Conservation (phyloP, 2,888 invertebrate genomes). For the Crematogaster levior region DNA sequence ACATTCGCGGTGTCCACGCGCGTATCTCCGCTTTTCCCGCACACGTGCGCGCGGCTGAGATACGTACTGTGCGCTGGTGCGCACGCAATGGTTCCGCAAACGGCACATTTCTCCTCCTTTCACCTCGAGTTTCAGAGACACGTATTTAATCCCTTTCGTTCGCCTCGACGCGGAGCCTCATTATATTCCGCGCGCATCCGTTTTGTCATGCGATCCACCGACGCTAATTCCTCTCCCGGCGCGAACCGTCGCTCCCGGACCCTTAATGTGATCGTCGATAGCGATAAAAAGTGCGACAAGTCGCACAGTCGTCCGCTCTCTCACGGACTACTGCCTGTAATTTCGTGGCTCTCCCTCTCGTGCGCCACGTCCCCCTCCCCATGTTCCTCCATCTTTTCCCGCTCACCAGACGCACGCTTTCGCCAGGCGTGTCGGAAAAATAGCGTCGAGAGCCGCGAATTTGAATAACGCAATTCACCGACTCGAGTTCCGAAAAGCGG, state of each 20-base stretch:
- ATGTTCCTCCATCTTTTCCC: conserved; percentile 3
- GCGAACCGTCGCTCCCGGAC: conserved; percentile 10
- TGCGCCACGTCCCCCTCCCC: not conserved
- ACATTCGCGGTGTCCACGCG: conserved; percentile 76
- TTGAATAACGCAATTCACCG: conserved; percentile 81
- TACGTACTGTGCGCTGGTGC: conserved; percentile 13
- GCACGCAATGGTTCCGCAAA: conserved; percentile 28
- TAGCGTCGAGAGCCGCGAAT: conserved; percentile 67
- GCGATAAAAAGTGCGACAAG: conserved; percentile 59
- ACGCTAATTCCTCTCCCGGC: conserved; percentile 49
- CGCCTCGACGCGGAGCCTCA: conserved; percentile 28
- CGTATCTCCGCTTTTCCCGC: conserved; percentile 72
- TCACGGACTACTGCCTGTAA: conserved; percentile 43
- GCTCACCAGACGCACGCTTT: conserved; percentile 59
- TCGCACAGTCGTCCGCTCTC: conserved; percentile 26
- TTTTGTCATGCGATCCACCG: conserved; percentile 41
- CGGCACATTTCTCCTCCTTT: conserved; percentile 30
- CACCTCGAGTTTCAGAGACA: not conserved
- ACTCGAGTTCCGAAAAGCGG: conserved; percentile 79
- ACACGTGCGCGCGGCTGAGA: conserved; percentile 63
- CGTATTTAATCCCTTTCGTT: conserved; percentile 47
- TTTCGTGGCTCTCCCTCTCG: conserved; percentile 51
- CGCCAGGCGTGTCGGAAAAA: conserved; percentile 61
- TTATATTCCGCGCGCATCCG: conserved; percentile 52
- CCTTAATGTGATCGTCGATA: conserved; percentile 68